Evolutionary conservation across 2,797 vertebrate genomes (phyloP).

Genomic region (Bucorvus abyssinicus): DNA sequence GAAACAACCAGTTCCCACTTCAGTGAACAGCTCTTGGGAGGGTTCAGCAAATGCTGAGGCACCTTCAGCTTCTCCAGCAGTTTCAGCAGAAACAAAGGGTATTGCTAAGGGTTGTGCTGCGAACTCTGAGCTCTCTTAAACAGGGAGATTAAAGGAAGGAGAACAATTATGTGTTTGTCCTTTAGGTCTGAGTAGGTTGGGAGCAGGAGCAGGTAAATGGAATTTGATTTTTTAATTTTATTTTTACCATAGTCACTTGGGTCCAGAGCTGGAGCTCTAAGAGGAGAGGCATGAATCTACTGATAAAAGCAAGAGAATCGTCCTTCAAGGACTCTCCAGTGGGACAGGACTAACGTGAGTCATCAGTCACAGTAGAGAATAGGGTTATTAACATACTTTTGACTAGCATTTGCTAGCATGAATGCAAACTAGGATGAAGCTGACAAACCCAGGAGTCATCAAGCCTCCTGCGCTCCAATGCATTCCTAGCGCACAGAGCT

Average conservation of each 20-base stretch:
- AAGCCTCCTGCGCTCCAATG: not conserved
- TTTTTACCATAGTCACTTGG: not conserved
- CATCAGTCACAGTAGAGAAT: constrained; percentile 35
- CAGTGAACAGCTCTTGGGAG: constrained; percentile 4
- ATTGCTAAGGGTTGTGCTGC: not conserved
- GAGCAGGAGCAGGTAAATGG: not conserved
- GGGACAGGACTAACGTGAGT: constrained; percentile 28
- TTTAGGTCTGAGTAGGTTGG: not conserved
- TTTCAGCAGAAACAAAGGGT: not conserved
- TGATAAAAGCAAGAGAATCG: not conserved
- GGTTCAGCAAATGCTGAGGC: not conserved
- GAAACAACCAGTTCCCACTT: constrained; percentile 38
- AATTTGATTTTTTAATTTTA: not conserved
- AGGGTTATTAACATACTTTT: constrained; percentile 12
- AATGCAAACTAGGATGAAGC: constrained; percentile 7
- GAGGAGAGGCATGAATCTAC: not conserved
- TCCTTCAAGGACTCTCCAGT: constrained; percentile 35
- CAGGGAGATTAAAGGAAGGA: not conserved
- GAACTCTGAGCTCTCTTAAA: not conserved
- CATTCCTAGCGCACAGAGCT: not conserved
- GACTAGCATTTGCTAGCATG: not conserved
- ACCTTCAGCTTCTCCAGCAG: not conserved
- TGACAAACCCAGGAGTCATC: constrained; percentile 7
- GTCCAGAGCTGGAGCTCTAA: not conserved
- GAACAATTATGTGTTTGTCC: not conserved